Evolutionary conservation across 2,113 vertebrate genomes (phyloP).

Genomic region (Rhinogobius similis): DNA sequence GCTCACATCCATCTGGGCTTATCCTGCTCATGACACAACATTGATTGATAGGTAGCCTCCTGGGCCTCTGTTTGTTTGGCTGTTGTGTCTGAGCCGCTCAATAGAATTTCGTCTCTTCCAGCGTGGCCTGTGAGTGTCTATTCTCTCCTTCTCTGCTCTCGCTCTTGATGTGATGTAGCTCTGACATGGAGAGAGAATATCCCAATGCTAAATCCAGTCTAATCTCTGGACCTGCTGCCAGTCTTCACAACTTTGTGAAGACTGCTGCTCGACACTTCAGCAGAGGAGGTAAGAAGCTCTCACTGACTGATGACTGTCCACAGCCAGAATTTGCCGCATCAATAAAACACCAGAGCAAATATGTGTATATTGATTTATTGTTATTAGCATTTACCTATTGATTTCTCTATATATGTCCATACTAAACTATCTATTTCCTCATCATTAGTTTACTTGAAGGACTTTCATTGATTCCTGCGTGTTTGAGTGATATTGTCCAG

Average conservation of each 20-base stretch:
- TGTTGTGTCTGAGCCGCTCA: slow-evolving; percentile 15
- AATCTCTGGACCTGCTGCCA: slow-evolving; percentile 37
- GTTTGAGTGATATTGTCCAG: too few relatives aligned
- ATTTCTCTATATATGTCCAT: too few relatives aligned
- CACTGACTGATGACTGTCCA: slow-evolving; percentile 18
- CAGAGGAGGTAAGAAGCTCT: slow-evolving; percentile 6
- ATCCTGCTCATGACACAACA: slow-evolving; percentile 26
- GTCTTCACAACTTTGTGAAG: slow-evolving; percentile 31
- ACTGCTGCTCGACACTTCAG: background rate
- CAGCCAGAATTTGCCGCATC: slow-evolving; percentile 18
- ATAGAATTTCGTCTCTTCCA: slow-evolving; percentile 42
- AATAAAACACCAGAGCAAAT: slow-evolving; percentile 7
- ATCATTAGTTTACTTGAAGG: too few relatives aligned
- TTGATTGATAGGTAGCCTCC: slow-evolving; percentile 63
- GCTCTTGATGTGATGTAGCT: slow-evolving; percentile 28
- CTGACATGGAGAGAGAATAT: slow-evolving; percentile 26
- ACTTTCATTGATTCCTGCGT: too few relatives aligned
- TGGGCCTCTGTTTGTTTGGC: slow-evolving; percentile 33
- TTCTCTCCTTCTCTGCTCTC: background rate
- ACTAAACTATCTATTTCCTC: too few relatives aligned
- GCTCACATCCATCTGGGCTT: slow-evolving; percentile 47
- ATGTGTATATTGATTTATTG: too few relatives aligned
- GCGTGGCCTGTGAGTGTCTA: slow-evolving; percentile 5
- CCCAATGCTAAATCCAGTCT: slow-evolving; percentile 29
- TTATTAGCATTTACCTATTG: too few relatives aligned